Percentiles rank a stretch among this genome's conserved stretches.
phyloP scores from a whole-genome alignment of 2,113 vertebrate species.

The Syrmaticus mikado region DNA sequence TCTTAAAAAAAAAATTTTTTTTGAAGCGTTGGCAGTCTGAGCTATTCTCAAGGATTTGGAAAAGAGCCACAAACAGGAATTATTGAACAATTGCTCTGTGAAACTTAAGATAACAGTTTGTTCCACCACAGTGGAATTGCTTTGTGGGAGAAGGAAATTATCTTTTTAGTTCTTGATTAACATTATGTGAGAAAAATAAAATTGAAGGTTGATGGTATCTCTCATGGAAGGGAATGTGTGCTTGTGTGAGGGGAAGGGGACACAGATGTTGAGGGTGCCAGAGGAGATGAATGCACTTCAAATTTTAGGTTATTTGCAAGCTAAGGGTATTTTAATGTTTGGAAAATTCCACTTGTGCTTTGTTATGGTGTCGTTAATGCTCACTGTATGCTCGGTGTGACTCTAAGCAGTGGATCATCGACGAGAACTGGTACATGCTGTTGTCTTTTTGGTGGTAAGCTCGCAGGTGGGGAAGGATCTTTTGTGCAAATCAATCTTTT shows the following conservation, averaged over 20 bases:
- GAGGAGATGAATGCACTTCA: constrained; percentile 25
- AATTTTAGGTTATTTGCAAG: constrained; percentile 29
- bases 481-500: background rate
- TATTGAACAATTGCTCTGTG: constrained; percentile 93
- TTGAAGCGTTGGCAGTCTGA: constrained; percentile 74
- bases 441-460: background rate
- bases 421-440: background rate
- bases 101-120: constrained; percentile 92
- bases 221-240: constrained; percentile 52
- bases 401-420: background rate
- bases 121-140: constrained; percentile 90
- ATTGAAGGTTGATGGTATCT: constrained; percentile 78
- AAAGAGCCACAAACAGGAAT: constrained; percentile 91
- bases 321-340: constrained; percentile 46
- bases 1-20: background rate
- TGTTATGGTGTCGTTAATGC: background rate
- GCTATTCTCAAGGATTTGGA: constrained; percentile 85
- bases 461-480: background rate
- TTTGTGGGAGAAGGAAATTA: constrained; percentile 87
- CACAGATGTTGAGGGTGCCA: constrained; percentile 57
- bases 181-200: constrained; percentile 83
- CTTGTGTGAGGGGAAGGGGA: constrained; percentile 46
- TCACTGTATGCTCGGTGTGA: background rate
- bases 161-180: constrained; percentile 85
- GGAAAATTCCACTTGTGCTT: constrained; percentile 10